Evolutionary conservation across 92 coral and sea anemone genomes (phyloP), one percentile per base, ranked within the genome.

Genomic region (Zoanthus gigantus): DNA sequence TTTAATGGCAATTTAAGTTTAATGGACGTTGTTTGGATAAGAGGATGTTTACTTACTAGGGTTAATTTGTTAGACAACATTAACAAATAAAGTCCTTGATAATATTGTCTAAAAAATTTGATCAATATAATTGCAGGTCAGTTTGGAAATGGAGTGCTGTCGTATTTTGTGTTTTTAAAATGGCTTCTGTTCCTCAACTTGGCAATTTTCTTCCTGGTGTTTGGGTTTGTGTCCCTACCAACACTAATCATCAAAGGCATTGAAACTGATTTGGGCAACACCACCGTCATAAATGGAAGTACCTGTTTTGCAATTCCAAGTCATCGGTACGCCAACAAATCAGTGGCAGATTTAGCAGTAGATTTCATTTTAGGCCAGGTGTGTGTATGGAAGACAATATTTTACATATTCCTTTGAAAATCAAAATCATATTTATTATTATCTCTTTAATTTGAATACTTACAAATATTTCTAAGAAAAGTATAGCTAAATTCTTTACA

Each of bases 71-170:
- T 37, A 2, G 42, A 37, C 42, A 37, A 37, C 42, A 50, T 50
- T 50, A 50, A 50, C 56, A 11, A 50, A 50, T 7, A 11, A 50
- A 50, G 56, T 11, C 5, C 56, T 50, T 50, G 12, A 50, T 50
- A 50, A 37, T 37, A 37, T 37, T 37, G 4, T 37, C 4, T 23
- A 23, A 23, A 23, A 4, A 2, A 37, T 37, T 37, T 37, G 0
- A 50, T 50, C 10, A 50, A 7, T 50, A 7, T 30, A 5, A 30
- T 90, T 88, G 47, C 91, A 97, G 99, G 99, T 76, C 99, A 94
- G n/a, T 97, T 97, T 95, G 99, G 99, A 68, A 97, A 97, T 91
- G 99, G 99, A 74, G 99, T 97, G 28, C 74, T 97, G 48, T 97
- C 99, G 31, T 97, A 93, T 88, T 97, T 97, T 86, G 89, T 95